Evolutionary conservation across 2,888 invertebrate genomes (phyloP), one percentile per base, ranked within the genome.

Genomic region (Melanotus villosus): DNA sequence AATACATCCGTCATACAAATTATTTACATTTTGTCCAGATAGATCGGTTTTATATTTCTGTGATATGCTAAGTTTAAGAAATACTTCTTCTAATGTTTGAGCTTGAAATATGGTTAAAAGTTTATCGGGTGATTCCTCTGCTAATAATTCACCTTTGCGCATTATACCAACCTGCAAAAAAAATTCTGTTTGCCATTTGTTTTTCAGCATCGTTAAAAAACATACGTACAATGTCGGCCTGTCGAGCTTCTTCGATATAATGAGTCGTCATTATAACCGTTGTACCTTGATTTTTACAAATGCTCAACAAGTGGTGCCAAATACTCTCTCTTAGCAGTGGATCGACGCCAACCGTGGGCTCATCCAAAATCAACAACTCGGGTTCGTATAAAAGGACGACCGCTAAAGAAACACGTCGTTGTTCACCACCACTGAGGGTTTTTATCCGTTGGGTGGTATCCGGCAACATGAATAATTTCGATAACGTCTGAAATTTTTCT

Each of bases 261-360:
- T 95, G 95, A 5, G 95, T 95, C 0, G 95, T 95, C 70, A 95
- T 93, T 75, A 95, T 95, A 58, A 94, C 93, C 14, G 95, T 95
- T 43, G 91, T 93, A 60, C 89, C 88, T 10, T 92, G 91, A 73
- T 89, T 91, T 80, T 90, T 92, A 0, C 92, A 92, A 41, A 95
- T 91, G 26, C 93, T 90, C 30, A 94, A 92, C 68, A 95, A 85
- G 84, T 95, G 92, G 82, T 94, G 92, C 95, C 95, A 95, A 76
- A 95, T 94, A 77, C 91, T 90, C 83, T 94, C 93, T 82, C 95
- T 88, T 60, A 97, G 85, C 73, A 97, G 89, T 0, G 97, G 97
- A 86, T 97, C 97, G 65, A 97, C 87, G 0, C 97, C 97, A n/a
- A 96, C 97, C 0, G 97, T 97, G 0, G 97, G 97, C 81, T 97